These are phyloP conservation scores for Gambusia yucatana DNA, from an alignment of 2,797 vertebrate genomes.

Conservation along the genomic window DNA sequence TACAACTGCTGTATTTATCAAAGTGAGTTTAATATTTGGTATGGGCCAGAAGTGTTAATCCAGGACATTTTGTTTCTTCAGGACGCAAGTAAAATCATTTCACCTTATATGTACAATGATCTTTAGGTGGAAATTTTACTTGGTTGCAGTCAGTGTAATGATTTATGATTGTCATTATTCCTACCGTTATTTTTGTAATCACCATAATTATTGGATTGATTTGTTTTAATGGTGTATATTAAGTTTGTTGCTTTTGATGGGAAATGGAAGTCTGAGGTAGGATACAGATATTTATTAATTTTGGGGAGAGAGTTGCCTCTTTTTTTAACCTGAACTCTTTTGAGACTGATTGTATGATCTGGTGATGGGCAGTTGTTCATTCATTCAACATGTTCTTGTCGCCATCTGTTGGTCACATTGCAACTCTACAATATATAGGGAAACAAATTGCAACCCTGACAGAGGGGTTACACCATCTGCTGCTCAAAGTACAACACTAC, in stretches of 20 bases:
- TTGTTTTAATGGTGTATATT: constrained; percentile 12
- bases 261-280: background rate
- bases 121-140: constrained; percentile 22
- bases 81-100: background rate
- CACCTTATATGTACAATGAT: background rate
- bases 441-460: background rate
- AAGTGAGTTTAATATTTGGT: background rate
- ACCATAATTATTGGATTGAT: constrained; percentile 11
- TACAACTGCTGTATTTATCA: background rate
- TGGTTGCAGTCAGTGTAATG: constrained; percentile 30
- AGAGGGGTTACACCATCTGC: background rate
- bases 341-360: background rate
- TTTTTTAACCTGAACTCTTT: background rate
- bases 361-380: background rate
- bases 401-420: constrained; percentile 85
- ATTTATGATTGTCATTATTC: constrained; percentile 22
- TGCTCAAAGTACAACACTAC: background rate
- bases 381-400: constrained; percentile 74
- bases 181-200: background rate
- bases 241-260: background rate
- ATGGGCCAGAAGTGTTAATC: background rate
- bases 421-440: constrained; percentile 31
- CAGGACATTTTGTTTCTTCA: background rate
- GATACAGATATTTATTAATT: background rate
- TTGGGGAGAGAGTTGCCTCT: background rate